These are phyloP conservation scores for Sinopyrophorus schimmeli DNA, from an alignment of 2,888 invertebrate genomes.

Conservation along the genomic window DNA sequence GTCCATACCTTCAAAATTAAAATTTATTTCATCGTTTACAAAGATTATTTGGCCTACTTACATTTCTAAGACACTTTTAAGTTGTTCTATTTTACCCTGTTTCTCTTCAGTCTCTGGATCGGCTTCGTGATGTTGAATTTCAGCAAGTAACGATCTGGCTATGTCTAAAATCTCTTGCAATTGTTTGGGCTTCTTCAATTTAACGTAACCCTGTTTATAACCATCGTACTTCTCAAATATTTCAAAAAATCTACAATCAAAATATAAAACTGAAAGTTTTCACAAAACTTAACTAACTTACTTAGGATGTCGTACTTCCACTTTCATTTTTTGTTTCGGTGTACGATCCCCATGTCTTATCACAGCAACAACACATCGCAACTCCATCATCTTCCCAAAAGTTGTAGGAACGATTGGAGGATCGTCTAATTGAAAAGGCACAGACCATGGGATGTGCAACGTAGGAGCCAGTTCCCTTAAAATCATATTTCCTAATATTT, in stretches of 20 bases:
- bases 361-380: conserved; percentile 94
- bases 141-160: conserved; percentile 84
- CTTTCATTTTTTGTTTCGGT: conserved; percentile 99
- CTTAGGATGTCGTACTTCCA: conserved; percentile 96
- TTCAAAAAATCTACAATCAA: conserved; percentile 83
- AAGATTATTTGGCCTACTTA: no score
- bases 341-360: conserved; percentile 98
- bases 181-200: conserved; percentile 96
- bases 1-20: conserved; percentile 79
- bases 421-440: conserved; percentile 96
- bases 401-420: conserved; percentile 99
- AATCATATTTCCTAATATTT: conserved; percentile 98
- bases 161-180: conserved; percentile 97
- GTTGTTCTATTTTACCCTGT: conserved; percentile 93
- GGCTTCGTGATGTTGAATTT: conserved; percentile 84
- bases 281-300: conserved; percentile 51
- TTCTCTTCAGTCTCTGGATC: conserved; percentile 96
- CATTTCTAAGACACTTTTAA: conserved; percentile 99
- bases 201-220: conserved; percentile 93
- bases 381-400: conserved; percentile 94
- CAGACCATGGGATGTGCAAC: conserved; percentile 95
- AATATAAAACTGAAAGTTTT: conserved; percentile 6
- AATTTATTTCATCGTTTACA: not conserved
- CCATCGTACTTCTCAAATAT: conserved; percentile 98
- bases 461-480: conserved; percentile 92